phyloP scores from a whole-genome alignment of 2,888 invertebrate species.

The Amaurobius ferox region DNA sequence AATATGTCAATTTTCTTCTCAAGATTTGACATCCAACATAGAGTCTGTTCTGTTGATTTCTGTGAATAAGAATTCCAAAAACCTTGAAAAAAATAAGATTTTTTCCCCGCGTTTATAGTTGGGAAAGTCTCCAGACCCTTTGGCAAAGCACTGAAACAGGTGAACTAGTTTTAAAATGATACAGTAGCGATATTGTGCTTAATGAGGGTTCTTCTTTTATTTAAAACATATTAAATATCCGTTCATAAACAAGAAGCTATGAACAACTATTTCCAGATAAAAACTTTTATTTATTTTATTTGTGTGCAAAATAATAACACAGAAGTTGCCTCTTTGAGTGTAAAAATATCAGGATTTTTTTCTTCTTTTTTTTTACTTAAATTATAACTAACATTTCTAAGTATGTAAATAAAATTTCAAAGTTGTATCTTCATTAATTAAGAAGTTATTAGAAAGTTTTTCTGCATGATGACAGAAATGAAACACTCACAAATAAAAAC shows the following conservation, averaged over 20 bases:
- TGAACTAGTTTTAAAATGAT: slow-evolving; percentile 22
- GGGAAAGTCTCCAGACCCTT: slow-evolving; percentile 39
- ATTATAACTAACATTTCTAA: no score
- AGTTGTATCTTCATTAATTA: no score
- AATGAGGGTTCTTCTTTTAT: slow-evolving; percentile 41
- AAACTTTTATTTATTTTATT: no score
- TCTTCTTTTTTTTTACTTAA: no score
- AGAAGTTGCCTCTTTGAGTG: no score
- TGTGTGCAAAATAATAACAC: no score
- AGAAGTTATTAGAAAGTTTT: no score
- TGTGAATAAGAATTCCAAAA: slow-evolving; percentile 10
- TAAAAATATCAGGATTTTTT: no score
- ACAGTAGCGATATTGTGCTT: slow-evolving; percentile 28
- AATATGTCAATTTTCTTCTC: slow-evolving; percentile 2
- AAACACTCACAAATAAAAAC: no score
- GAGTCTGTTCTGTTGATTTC: slow-evolving; percentile 29
- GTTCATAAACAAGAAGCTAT: slow-evolving; percentile 24
- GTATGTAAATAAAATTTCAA: no score
- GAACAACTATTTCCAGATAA: not conserved
- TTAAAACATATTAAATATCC: slow-evolving; percentile 30
- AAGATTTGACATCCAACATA: slow-evolving; percentile 8
- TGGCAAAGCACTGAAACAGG: slow-evolving; percentile 30
- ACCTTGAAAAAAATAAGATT: slow-evolving; percentile 34
- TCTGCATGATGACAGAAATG: no score
- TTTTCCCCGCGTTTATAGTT: slow-evolving; percentile 20